Conservation (phyloP, 2,888 invertebrate genomes). For the Ornithoptera priamus region DNA sequence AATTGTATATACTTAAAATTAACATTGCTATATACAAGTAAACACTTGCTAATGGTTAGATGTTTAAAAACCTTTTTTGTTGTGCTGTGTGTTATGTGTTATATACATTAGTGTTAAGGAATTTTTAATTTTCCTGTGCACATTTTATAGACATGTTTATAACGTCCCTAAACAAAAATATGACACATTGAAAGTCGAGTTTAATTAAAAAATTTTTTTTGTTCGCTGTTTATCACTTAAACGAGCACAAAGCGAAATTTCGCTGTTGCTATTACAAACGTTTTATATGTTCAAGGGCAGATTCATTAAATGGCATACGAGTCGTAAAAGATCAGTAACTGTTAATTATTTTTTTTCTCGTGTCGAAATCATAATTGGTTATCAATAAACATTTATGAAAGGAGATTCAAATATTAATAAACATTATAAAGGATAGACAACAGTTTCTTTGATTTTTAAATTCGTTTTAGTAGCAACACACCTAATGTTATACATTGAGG, state of each 20-base stretch:
- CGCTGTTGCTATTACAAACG: slow-evolving; percentile 20
- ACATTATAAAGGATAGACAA: too few species aligned
- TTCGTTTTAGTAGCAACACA: too few species aligned
- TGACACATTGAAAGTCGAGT: slow-evolving; percentile 12
- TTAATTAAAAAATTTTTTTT: slow-evolving; percentile 20
- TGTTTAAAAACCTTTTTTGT: too few species aligned
- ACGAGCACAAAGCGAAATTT: slow-evolving; percentile 25
- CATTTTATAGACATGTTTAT: neutral
- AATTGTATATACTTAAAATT: too few species aligned
- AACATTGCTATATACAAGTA: too few species aligned
- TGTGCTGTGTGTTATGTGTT: too few species aligned
- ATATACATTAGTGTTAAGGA: neutral
- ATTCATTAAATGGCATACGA: slow-evolving; percentile 23
- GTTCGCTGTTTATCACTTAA: slow-evolving; percentile 22
- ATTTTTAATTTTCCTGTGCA: neutral
- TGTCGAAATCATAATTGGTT: neutral
- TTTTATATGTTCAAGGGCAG: slow-evolving; percentile 27
- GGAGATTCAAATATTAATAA: neutral
- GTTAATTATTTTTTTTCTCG: slow-evolving; percentile 5
- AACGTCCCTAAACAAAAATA: slow-evolving; percentile 6
- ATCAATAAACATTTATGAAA: neutral
- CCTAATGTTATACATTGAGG: too few species aligned
- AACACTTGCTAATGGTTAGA: too few species aligned
- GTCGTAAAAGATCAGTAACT: slow-evolving; percentile 1
- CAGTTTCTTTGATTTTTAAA: too few species aligned